Evolutionary conservation across 92 coral and sea anemone genomes (phyloP), one percentile per base, ranked within the genome.

Genomic region (Epizoanthus fatuus): DNA sequence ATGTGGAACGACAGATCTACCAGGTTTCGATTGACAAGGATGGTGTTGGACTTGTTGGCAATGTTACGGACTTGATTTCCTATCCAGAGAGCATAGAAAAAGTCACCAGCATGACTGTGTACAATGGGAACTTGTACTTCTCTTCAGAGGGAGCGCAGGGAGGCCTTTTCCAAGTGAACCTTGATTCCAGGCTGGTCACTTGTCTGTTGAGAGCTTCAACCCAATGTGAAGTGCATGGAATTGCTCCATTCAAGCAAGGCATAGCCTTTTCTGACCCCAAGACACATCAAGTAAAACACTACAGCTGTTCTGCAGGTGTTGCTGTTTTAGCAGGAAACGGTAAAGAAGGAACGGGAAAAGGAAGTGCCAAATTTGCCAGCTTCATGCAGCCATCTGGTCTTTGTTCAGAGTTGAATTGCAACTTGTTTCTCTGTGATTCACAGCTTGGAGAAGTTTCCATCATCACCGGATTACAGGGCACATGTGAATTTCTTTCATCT

Each of bases 131-230:
- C 72, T 84, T 88, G 35, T 83, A 53, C 54, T 83, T 88, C 29
- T 88, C 92, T n/a, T 88, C 92, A 75, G 88, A 73, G 63, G 88
- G 81, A 67, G 69, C 80, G 47, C 68, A 56, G 69, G 88, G 92
- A 63, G 88, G 92, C 64, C 92, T 88, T 83, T 87, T 79, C 87
- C 87, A 87, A 68, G 62, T 58, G 29, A 87, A 72, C 72, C 44
- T 70, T 49, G 87, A 44, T 32, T 74, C 87, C 32, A 81, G 56
- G 60, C 63, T 35, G 62, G 20, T 42, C 17, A n/a, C 87, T 0
- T 85, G 89, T 40, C 44, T 85, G 53, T 19, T 86, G 17, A 42
- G 52, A 75, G 65, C 72, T 22, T 86, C 79, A 14, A 5, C 65
- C 6, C 49, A 86, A 17, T 86, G 89, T n/a, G 47, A 76, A 44